A percentile compares a stretch with the other conserved stretches of the same genome.
phyloP scores from a whole-genome alignment of 2,888 invertebrate genomes.

The Cyaniris semiargus region DNA sequence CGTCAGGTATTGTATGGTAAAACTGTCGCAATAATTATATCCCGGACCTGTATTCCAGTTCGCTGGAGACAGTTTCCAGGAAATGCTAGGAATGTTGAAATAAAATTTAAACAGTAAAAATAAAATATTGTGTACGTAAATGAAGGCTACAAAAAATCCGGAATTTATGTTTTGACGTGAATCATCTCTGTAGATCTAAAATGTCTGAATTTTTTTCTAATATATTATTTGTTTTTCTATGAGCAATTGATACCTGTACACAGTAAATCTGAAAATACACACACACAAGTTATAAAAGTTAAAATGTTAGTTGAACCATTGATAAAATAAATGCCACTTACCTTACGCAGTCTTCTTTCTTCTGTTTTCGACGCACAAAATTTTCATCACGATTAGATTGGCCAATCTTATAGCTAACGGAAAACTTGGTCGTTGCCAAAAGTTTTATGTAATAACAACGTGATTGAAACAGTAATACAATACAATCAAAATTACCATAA shows the following conservation, averaged over 20 bases:
- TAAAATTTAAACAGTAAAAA: neutral
- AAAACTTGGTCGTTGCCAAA: constrained; percentile 61
- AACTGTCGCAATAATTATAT: constrained; percentile 28
- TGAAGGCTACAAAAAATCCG: no score
- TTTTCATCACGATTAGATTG: constrained; percentile 55
- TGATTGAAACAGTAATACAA: neutral
- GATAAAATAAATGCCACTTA: constrained; percentile 56
- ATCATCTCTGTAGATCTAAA: neutral
- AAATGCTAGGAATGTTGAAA: neutral
- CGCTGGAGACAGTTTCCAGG: neutral
- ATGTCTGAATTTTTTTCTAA: neutral
- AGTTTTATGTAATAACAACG: constrained; percentile 61
- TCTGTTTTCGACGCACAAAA: constrained; percentile 54
- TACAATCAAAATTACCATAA: neutral
- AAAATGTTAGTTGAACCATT: constrained; percentile 44
- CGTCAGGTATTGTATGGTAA: constrained; percentile 37
- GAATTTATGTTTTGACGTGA: neutral
- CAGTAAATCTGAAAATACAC: constrained; percentile 66
- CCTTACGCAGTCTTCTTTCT: constrained; percentile 58
- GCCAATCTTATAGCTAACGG: constrained; percentile 66
- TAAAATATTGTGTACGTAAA: neutral
- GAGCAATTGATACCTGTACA: constrained; percentile 73
- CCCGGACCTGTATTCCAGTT: neutral
- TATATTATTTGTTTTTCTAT: neutral
- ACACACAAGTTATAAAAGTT: constrained; percentile 56